Base-by-base conservation (phyloP, 1,140 invertebrate species). In the Asbolus verrucosus region DNA sequence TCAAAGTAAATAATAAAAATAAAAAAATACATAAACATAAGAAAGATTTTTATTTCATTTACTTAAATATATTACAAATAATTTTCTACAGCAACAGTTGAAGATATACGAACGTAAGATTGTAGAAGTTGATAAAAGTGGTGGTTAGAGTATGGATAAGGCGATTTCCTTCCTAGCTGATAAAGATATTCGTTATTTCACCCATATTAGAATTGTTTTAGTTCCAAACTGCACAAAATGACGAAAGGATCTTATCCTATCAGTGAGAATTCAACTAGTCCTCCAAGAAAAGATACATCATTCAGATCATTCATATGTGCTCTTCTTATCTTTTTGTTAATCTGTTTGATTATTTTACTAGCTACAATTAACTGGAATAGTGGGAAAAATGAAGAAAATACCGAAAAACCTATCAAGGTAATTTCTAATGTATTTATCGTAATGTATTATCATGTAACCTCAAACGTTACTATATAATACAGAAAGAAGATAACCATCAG, bases 231-330 rank as follows among this genome's bases (percentile, higher is more conserved):
- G 0, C 27, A 11, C 38, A 41, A 65, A 65, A 65, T 65, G 62
- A 30, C 62, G 38, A 65, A 65, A 65, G 62, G 38, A 13, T 43
- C 62, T 5, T 65, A 65, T 21, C 14, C 18, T 15, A 39, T 65
- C 6, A 19, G 13, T 30, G 46, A 54, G n/a, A 14, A 54, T 15
- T 16, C 15, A 24, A 9, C 15, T 13, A 18, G 21, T 15, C 18
- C 18, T 2, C 9, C 18, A 24, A 36, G 39, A 30, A 65, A 31
- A 46, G 62, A 65, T 16, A 18, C 62, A 5, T 65, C 62, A 14
- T 65, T 30, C 11, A 41, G 41, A 65, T 65, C 62, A 8, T 65
- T 65, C 9, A 65, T 65, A 15, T 65, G 62, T 46, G 38, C 16
- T 27, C 24, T 65, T 8, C 21, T 65, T 9, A 30, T 65, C 11